Percentiles rank a stretch among this genome's conserved stretches.
These are phyloP conservation scores for Drosophila mauritiana DNA, from an alignment of 1,140 invertebrate species.

Conservation along the genomic window DNA sequence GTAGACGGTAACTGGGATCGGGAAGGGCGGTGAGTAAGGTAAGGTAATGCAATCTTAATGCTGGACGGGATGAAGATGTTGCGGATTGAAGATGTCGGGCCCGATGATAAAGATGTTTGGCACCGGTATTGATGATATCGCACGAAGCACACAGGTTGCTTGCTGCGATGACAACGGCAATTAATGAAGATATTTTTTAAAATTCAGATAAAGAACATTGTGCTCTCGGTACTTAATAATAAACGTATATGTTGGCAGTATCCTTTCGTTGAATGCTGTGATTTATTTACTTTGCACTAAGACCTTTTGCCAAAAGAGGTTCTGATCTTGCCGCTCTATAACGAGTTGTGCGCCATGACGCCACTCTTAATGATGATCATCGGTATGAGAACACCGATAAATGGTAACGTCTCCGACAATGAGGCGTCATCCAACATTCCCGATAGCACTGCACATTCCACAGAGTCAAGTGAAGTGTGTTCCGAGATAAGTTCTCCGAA, in stretches of 20 bases:
- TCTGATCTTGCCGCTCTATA: too few relatives aligned
- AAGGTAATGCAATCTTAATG: neutral
- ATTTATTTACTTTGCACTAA: too few relatives aligned
- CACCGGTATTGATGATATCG: neutral
- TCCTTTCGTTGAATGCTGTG: neutral
- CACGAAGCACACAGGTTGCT: neutral
- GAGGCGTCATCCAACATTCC: conserved; percentile 8
- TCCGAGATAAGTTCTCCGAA: conserved; percentile 23
- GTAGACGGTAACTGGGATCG: conserved; percentile 10
- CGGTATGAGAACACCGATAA: conserved; percentile 4
- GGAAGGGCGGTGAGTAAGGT: neutral
- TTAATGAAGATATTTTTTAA: neutral
- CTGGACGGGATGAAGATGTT: neutral
- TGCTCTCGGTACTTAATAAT: neutral
- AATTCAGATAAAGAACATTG: too few relatives aligned
- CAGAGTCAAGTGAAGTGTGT: conserved; percentile 13
- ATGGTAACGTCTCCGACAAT: neutral
- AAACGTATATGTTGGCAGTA: neutral
- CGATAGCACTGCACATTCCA: conserved; percentile 32
- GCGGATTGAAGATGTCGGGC: too few relatives aligned
- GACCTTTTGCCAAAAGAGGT: too few relatives aligned
- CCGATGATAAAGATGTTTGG: neutral
- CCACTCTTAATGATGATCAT: neutral
- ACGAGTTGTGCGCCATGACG: neutral
- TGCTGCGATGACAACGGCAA: neutral